A percentile compares a stretch with the other conserved stretches of the same genome.
Conservation (phyloP, 2,888 invertebrate species). For the Zhuqinia jingwanae region DNA sequence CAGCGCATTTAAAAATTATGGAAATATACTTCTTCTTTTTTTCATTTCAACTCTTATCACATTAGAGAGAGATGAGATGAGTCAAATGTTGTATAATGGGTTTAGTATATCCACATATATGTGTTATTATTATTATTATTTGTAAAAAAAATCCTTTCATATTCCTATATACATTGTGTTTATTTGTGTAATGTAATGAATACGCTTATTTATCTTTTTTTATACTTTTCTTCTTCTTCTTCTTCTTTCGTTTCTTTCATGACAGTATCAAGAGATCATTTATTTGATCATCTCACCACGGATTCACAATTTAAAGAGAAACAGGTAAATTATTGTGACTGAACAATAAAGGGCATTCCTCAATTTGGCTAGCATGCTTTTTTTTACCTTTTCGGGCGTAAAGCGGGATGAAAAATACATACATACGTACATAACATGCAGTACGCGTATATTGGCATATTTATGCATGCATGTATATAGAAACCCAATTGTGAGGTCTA, state of each 20-base stretch:
- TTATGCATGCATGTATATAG: too few relatives aligned
- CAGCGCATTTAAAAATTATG: slow-evolving; percentile 29
- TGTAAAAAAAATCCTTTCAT: background rate
- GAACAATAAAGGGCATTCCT: background rate
- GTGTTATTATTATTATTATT: background rate
- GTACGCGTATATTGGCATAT: background rate
- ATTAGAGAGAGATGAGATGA: background rate
- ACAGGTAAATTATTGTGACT: background rate
- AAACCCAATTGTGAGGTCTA: slow-evolving; percentile 28
- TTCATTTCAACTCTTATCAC: too few relatives aligned
- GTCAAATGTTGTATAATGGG: background rate
- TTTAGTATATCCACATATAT: background rate
- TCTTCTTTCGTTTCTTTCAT: background rate
- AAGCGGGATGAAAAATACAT: background rate
- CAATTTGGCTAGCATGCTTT: background rate
- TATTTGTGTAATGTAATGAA: background rate
- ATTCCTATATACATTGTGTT: background rate
- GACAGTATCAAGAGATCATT: slow-evolving; percentile 5
- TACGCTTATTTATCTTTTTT: background rate
- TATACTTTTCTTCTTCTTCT: background rate
- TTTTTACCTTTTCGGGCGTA: slow-evolving; percentile 9
- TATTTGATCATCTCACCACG: slow-evolving; percentile 21
- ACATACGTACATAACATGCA: background rate
- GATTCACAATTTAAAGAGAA: slow-evolving; percentile 19
- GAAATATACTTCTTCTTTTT: background rate